These are phyloP conservation scores for Montifringilla adamsi DNA, from an alignment of 2,113 vertebrate species.

Conservation along the genomic window DNA sequence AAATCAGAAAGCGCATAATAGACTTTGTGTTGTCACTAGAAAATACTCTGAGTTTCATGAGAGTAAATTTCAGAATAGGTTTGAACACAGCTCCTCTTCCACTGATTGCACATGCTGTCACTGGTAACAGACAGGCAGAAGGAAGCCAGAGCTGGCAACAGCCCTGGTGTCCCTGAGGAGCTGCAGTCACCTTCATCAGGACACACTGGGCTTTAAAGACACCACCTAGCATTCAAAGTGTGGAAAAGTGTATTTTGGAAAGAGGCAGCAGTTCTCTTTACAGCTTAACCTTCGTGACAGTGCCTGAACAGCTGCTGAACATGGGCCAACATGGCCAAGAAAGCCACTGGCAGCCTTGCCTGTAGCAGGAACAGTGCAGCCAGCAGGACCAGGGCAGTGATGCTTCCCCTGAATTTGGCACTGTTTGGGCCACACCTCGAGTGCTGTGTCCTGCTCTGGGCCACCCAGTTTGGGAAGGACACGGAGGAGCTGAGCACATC, in stretches of 20 bases:
- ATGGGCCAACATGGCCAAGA: background rate
- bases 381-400: background rate
- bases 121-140: background rate
- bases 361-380: no score
- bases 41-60: background rate
- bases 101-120: background rate
- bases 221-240: fast-evolving
- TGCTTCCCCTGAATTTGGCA: background rate
- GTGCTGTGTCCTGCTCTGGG: background rate
- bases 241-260: background rate
- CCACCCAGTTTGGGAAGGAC: background rate
- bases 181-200: background rate
- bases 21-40: background rate
- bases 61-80: background rate
- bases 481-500: background rate
- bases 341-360: background rate
- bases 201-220: background rate
- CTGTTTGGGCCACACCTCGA: background rate
- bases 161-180: background rate
- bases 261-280: background rate
- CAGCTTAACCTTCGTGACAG: background rate
- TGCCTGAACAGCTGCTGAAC: background rate
- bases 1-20: background rate
- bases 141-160: background rate
- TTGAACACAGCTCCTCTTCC: background rate